Evolutionary conservation across 64 coral and sea anemone species (phyloP).

Genomic region (Orbicella faveolata): DNA sequence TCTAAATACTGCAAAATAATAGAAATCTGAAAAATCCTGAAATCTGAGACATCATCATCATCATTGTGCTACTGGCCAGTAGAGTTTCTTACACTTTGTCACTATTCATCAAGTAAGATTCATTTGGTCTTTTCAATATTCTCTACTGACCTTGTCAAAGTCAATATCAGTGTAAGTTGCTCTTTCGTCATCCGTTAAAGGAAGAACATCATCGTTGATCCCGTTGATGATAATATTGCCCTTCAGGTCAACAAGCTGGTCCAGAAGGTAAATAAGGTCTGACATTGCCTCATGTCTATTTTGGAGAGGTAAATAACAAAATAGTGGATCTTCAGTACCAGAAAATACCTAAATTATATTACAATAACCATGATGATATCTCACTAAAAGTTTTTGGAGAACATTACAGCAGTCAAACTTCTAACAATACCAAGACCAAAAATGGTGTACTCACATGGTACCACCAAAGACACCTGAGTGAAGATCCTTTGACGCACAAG

Average conservation of each 20-base stretch:
- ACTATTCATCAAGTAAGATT: too few species aligned
- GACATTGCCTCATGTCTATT: constrained; percentile 90
- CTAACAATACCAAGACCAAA: neutral
- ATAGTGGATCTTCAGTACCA: neutral
- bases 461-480: constrained; percentile 91
- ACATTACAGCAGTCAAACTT: neutral
- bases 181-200: constrained; percentile 68
- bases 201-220: constrained; percentile 57
- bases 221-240: constrained; percentile 83
- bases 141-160: constrained; percentile 71
- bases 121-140: neutral
- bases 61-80: too few species aligned
- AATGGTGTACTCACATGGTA: constrained; percentile 62
- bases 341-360: too few species aligned
- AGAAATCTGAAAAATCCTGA: too few species aligned
- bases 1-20: too few species aligned
- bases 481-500: constrained; percentile 89
- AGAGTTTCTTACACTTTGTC: too few species aligned
- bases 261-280: constrained; percentile 75
- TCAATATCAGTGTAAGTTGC: constrained; percentile 79
- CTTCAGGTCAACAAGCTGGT: constrained; percentile 66
- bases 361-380: too few species aligned
- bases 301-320: neutral
- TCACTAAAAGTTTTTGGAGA: neutral
- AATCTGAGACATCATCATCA: too few species aligned